phyloP scores from a whole-genome alignment of 2,797 vertebrate species.

The Erithacus rubecula region DNA sequence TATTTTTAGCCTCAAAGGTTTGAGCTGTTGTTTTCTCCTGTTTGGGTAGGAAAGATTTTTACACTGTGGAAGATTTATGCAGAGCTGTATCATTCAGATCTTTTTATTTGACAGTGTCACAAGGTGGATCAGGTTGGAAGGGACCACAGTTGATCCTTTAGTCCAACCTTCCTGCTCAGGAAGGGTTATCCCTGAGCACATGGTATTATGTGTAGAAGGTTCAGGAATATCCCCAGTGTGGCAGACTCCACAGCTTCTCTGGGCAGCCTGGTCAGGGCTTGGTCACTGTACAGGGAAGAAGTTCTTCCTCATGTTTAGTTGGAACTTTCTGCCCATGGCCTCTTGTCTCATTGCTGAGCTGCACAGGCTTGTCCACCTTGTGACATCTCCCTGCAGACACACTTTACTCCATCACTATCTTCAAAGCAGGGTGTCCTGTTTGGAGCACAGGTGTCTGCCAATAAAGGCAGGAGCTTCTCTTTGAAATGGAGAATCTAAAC shows the following conservation, averaged over 20 bases:
- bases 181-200: not conserved
- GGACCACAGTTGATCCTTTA: not conserved
- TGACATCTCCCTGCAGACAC: not conserved
- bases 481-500: no score
- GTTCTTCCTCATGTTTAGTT: not conserved
- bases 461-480: no score
- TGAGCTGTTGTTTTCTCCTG: not conserved
- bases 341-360: not conserved
- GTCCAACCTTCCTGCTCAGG: not conserved
- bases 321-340: fast-evolving
- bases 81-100: not conserved
- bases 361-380: fast-evolving
- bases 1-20: not conserved
- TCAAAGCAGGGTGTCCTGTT: not conserved
- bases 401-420: fast-evolving
- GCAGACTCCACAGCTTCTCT: not conserved
- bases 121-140: not conserved
- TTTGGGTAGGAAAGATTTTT: not conserved
- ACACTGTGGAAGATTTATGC: not conserved
- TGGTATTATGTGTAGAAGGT: not conserved
- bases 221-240: not conserved
- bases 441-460: no score
- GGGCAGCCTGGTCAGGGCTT: not conserved
- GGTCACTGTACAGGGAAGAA: not conserved
- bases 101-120: not conserved